Conservation (phyloP, 2,888 invertebrate species). For the Parthenolecanium corni region DNA sequence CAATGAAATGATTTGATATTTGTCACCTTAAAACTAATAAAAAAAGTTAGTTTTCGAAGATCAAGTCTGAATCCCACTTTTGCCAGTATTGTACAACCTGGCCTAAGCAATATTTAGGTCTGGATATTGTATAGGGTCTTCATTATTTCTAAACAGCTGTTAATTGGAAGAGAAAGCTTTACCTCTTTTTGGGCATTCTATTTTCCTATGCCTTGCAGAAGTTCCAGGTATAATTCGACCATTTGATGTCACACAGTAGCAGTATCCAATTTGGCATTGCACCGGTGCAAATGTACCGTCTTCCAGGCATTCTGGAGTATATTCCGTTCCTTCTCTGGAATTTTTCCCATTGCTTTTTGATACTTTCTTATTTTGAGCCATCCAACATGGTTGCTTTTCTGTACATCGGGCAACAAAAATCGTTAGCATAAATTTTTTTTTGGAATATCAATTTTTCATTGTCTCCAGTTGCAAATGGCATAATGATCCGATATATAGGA, state of each 20-base stretch:
- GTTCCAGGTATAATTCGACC: constrained; percentile 73
- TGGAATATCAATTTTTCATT: background rate
- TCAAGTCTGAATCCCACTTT: too few relatives aligned
- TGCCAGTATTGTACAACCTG: too few relatives aligned
- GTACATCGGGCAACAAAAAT: constrained; percentile 24
- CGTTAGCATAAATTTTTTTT: background rate
- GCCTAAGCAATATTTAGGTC: too few relatives aligned
- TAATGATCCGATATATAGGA: too few relatives aligned
- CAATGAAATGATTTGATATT: too few relatives aligned
- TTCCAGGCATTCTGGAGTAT: constrained; percentile 65
- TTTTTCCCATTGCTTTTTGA: constrained; percentile 37
- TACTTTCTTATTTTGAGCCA: constrained; percentile 34
- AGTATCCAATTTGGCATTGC: constrained; percentile 69
- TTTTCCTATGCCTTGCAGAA: constrained; percentile 45
- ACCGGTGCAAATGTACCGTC: constrained; percentile 76
- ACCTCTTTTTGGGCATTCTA: constrained; percentile 46
- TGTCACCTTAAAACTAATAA: too few relatives aligned
- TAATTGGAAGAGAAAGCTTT: too few relatives aligned
- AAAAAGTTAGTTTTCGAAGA: too few relatives aligned
- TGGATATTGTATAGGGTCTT: too few relatives aligned
- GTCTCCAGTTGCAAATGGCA: too few relatives aligned
- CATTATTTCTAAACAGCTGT: too few relatives aligned
- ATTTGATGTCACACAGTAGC: constrained; percentile 82
- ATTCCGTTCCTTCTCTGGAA: constrained; percentile 44
- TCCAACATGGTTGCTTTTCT: constrained; percentile 41